These are phyloP conservation scores for Corythoichthys intestinalis DNA, from an alignment of 2,113 vertebrate species.

Conservation along the genomic window DNA sequence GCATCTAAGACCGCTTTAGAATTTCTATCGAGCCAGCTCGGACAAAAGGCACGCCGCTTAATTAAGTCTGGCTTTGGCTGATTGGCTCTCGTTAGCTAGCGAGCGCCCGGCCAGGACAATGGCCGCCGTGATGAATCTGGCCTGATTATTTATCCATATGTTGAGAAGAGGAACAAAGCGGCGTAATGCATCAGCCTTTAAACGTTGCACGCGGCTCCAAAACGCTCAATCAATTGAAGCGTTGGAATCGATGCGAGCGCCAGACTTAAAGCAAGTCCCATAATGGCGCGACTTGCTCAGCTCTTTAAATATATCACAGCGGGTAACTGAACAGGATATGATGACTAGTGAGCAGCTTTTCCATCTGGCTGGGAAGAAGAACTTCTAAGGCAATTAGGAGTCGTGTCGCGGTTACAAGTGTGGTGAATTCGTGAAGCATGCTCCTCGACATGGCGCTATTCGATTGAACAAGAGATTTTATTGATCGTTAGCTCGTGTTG, in stretches of 20 bases:
- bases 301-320: slow-evolving; percentile 62
- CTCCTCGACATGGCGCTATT: too few relatives aligned
- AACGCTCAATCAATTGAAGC: slow-evolving; percentile 2
- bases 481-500: too few relatives aligned
- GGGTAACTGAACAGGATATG: slow-evolving; percentile 68
- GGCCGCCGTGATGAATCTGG: slow-evolving; percentile 34
- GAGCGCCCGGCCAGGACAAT: slow-evolving; percentile 33
- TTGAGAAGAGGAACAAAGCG: slow-evolving; percentile 36
- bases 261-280: not conserved
- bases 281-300: slow-evolving; percentile 22
- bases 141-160: slow-evolving; percentile 54
- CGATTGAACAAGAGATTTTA: too few relatives aligned
- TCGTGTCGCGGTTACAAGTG: slow-evolving; percentile 7
- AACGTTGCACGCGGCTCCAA: slow-evolving; percentile 11
- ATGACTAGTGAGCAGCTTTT: slow-evolving; percentile 66
- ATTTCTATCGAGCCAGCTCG: slow-evolving; percentile 42
- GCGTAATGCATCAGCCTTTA: slow-evolving; percentile 11
- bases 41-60: slow-evolving; percentile 48
- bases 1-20: slow-evolving; percentile 52
- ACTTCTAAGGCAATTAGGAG: slow-evolving; percentile 25
- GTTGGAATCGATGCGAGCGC: not conserved
- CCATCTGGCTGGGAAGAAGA: slow-evolving; percentile 62
- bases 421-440: too few relatives aligned
- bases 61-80: slow-evolving; percentile 56
- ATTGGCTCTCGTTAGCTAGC: slow-evolving; percentile 46